Percentiles rank a stretch among this genome's conserved stretches.
Conservation (phyloP, 2,888 invertebrate genomes). For the Candidula unifasciata region DNA sequence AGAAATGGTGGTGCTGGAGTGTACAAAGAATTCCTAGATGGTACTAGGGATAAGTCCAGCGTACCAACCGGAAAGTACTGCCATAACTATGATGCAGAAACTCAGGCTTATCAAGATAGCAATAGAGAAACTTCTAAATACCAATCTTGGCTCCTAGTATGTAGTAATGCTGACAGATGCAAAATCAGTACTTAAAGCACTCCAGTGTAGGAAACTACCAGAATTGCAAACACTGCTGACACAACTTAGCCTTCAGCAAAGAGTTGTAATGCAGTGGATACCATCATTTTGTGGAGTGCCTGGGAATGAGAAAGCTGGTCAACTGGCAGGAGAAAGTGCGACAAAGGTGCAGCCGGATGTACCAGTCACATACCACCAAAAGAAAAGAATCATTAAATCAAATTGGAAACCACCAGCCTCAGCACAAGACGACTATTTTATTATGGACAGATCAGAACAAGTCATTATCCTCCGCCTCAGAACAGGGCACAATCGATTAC, state of each 20-base stretch:
- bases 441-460: background rate
- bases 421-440: background rate
- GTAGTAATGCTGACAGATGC: background rate
- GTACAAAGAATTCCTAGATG: too few species aligned
- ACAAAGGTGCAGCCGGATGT: background rate
- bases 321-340: background rate
- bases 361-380: background rate
- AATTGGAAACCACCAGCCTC: background rate
- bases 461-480: background rate
- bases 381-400: background rate
- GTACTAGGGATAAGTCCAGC: too few species aligned
- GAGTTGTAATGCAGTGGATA: background rate
- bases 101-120: too few species aligned
- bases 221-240: background rate
- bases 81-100: too few species aligned
- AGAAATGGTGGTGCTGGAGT: too few species aligned
- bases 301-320: slow-evolving; percentile 1
- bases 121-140: background rate
- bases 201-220: background rate
- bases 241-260: background rate
- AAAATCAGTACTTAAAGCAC: background rate
- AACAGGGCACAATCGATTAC: slow-evolving; percentile 24
- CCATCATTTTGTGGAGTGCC: background rate
- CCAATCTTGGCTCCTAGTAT: too few species aligned
- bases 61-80: too few species aligned